Base-by-base conservation (phyloP, 23 tunicate species). In the Styela plicata region DNA sequence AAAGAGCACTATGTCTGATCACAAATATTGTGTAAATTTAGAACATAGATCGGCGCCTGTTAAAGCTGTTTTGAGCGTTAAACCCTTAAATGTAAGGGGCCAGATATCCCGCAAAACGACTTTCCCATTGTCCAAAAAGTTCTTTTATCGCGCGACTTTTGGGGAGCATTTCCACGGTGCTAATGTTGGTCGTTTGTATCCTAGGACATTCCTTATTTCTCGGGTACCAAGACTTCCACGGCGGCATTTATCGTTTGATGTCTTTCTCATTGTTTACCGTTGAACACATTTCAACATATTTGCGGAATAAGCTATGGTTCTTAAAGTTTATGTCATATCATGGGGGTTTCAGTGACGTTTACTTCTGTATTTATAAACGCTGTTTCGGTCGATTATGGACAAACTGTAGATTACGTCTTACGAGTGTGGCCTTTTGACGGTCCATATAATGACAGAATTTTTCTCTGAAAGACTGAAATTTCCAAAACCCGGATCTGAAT, bases 211-310 rank as follows among this genome's bases (percentile, higher is more conserved):
- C 57, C 57, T 5, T 5, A 5, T 44, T 44, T 13, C 13, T 44
- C 13, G 10, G 57, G 57, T 44, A 5, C 57, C 13, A 44, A 44
- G 57, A 44, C 10, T 44, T 13, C 10, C 57, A 5, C 3, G 77
- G 34, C 77, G 77, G 77, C 35, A 71, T 26, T 71, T 71, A 16
- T 27, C 5, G 36, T 32, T 71, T 71, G 34, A 71, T 71, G 34
- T 29, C 36, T 5, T 18, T 29, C 13, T 36, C 29, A 71, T 71
- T 71, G 77, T 71, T 71, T 71, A 71, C 34, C 29, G 26, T 71
- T 33, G 7, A 71, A 71, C 77, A 71, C 35, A 71, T 71, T 34
- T 3, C 77, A 29, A 44, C 57, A 44, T 44, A 44, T 44, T 44
- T 44, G 57, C 13, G 57, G 57, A 44, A 44, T 44, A 44, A 7